Percentiles rank a stretch among this genome's conserved stretches.
Evolutionary conservation across 1,140 invertebrate species (phyloP).

Genomic region (Patella vulgata): DNA sequence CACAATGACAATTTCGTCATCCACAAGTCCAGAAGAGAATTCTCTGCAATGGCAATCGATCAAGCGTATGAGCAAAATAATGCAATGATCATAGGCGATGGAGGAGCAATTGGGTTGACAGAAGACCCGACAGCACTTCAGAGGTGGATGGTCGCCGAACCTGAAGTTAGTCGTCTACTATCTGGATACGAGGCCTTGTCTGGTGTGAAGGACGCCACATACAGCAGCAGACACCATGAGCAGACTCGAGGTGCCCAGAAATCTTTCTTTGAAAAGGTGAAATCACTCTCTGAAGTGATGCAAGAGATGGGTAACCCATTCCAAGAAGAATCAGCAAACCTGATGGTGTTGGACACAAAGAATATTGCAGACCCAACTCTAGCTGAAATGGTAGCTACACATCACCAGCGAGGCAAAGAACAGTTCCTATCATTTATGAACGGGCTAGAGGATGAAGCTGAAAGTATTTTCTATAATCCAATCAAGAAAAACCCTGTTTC

Average conservation of each 20-base stretch:
- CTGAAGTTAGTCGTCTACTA: constrained; percentile 18
- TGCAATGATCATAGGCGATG: constrained; percentile 34
- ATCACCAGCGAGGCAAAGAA: constrained; percentile 4
- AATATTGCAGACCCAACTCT: constrained; percentile 5
- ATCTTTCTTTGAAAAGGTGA: no score
- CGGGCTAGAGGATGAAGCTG: neutral
- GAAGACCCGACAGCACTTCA: constrained; percentile 22
- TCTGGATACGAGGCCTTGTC: constrained; percentile 19
- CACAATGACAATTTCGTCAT: neutral
- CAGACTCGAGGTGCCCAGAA: constrained; percentile 14
- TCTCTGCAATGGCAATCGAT: constrained; percentile 39
- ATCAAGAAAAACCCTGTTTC: constrained; percentile 10
- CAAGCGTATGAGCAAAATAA: constrained; percentile 50
- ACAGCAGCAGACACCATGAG: constrained; percentile 21
- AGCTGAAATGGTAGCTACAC: constrained; percentile 3
- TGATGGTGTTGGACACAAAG: constrained; percentile 5
- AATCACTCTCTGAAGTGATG: no score
- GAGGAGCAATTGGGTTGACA: constrained; percentile 35
- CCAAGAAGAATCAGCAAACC: no score
- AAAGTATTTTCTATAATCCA: neutral
- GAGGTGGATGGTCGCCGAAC: constrained; percentile 20
- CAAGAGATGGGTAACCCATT: constrained; percentile 25
- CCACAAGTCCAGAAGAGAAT: constrained; percentile 9
- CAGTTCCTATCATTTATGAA: constrained; percentile 10
- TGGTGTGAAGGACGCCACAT: constrained; percentile 12